Evolutionary conservation across 2,797 vertebrate species (phyloP).

Genomic region (Leptodactylus fallax): DNA sequence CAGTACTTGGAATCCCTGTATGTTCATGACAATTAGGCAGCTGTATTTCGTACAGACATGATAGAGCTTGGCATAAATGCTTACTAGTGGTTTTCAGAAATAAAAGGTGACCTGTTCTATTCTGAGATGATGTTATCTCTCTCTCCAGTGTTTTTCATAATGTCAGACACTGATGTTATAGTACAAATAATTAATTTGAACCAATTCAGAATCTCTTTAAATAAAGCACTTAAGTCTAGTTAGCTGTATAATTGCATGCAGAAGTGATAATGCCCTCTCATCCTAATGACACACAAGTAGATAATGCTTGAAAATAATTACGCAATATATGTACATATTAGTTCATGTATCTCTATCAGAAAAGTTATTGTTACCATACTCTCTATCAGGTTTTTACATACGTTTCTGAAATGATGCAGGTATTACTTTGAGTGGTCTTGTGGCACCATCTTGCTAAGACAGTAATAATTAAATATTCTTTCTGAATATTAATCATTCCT

Average conservation of each 20-base stretch:
- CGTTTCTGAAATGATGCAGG: not conserved
- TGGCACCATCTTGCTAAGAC: not conserved
- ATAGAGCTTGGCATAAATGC: not conserved
- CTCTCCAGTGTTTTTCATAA: conserved; percentile 2
- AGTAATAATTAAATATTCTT: not conserved
- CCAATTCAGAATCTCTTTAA: conserved; percentile 25
- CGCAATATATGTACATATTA: not conserved
- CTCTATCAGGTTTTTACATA: not conserved
- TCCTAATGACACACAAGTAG: conserved; percentile 6
- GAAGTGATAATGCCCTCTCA: conserved; percentile 15
- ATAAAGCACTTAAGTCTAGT: conserved; percentile 27
- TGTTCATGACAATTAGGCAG: not conserved
- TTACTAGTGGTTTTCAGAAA: not conserved
- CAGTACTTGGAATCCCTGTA: not conserved
- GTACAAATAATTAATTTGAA: conserved; percentile 34
- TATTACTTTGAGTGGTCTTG: not conserved
- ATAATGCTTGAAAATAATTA: conserved; percentile 37
- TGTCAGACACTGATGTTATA: conserved; percentile 28
- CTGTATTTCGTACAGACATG: not conserved
- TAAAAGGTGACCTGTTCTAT: not conserved
- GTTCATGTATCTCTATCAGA: conserved; percentile 12
- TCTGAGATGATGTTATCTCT: not conserved
- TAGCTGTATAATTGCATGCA: not conserved
- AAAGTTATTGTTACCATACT: not conserved
- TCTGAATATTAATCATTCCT: not conserved